Conservation (phyloP, 2,113 vertebrate genomes). For the Pachyramphus minor region DNA sequence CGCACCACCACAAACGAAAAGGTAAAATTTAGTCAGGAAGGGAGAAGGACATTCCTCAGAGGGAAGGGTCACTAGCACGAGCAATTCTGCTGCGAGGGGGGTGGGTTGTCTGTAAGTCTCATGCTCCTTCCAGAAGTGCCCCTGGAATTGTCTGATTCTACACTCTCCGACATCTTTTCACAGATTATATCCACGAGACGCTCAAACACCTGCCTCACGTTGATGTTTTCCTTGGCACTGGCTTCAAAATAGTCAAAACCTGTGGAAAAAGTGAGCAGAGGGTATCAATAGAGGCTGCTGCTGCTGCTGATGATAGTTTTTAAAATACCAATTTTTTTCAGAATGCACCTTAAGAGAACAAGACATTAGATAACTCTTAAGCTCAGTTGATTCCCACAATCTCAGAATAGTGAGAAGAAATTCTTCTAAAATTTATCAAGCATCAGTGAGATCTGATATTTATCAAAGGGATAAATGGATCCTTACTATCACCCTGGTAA, state of each 20-base stretch:
- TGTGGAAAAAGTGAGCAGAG: conserved; percentile 32
- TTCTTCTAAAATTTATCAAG: neutral
- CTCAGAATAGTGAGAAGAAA: neutral
- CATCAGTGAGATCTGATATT: neutral
- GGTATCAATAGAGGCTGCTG: neutral
- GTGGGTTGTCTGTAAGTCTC: conserved; percentile 84
- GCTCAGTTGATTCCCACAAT: neutral
- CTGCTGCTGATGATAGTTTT: neutral
- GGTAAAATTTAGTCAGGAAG: neutral
- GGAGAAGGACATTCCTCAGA: neutral
- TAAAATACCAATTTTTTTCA: neutral
- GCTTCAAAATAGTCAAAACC: conserved; percentile 97
- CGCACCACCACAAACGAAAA: neutral
- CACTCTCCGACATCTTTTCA: conserved; percentile 94
- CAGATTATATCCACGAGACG: conserved; percentile 96
- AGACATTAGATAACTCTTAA: neutral
- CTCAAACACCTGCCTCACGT: conserved; percentile 95
- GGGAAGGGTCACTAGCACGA: conserved; percentile 78
- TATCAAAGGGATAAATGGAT: neutral
- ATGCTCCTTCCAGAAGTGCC: conserved; percentile 82
- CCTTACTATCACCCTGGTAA: neutral
- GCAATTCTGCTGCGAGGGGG: conserved; percentile 90
- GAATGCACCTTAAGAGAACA: neutral
- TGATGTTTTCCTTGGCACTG: conserved; percentile 98
- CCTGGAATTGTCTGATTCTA: conserved; percentile 83